A percentile compares a stretch with the other conserved stretches of the same genome.
Evolutionary conservation across 1,140 invertebrate species (phyloP).

Genomic region (Drosophila triauraria): DNA sequence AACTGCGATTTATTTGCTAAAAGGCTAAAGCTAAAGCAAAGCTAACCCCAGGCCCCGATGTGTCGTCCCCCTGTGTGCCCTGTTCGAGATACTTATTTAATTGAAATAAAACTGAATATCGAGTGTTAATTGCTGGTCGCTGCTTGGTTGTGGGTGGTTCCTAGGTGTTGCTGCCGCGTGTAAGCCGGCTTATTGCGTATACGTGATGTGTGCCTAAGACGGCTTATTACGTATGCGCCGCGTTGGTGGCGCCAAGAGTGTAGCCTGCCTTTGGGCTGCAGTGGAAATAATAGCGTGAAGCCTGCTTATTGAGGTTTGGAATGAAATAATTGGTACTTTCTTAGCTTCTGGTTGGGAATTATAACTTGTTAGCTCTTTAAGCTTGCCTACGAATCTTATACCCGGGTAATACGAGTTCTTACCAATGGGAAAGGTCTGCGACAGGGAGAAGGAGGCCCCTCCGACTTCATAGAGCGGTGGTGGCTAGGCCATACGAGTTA

Average conservation of each 20-base stretch:
- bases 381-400: too few species aligned
- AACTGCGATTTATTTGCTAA: conserved; percentile 12
- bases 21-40: not conserved
- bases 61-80: conserved; percentile 64
- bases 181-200: not conserved
- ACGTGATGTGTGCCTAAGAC: not conserved
- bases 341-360: too few species aligned
- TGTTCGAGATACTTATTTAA: conserved; percentile 49
- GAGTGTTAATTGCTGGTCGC: conserved; percentile 23
- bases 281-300: not conserved
- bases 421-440: too few species aligned
- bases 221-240: not conserved
- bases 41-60: conserved; percentile 20
- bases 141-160: not conserved
- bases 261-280: not conserved
- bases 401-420: too few species aligned
- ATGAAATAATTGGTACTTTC: too few species aligned
- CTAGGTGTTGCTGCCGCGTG: not conserved
- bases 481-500: too few species aligned
- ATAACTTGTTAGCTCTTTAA: too few species aligned
- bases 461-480: too few species aligned
- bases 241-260: not conserved
- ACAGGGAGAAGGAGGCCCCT: too few species aligned
- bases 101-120: conserved; percentile 54
- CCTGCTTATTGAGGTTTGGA: not conserved